Percentiles rank a stretch among this genome's conserved stretches.
These are phyloP conservation scores for Parapristionchus giblindavisi DNA, from an alignment of 2,888 invertebrate genomes.

Conservation along the genomic window DNA sequence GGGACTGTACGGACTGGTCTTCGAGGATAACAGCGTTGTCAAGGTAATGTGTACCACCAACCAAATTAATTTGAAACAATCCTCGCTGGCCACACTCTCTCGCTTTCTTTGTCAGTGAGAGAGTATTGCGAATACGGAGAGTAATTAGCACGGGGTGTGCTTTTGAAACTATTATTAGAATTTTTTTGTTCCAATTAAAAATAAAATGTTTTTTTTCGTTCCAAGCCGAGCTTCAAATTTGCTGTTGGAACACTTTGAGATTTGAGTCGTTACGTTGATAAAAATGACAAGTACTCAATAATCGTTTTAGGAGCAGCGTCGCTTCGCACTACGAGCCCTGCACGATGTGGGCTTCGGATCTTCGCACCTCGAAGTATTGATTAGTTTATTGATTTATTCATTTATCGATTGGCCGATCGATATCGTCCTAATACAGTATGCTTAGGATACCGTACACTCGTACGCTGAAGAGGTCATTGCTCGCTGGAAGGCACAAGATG, in stretches of 20 bases:
- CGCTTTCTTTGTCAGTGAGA: no score
- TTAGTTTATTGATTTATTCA: not conserved
- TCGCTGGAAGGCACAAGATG: conserved; percentile 8
- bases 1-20: conserved; percentile 3
- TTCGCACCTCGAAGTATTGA: not conserved
- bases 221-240: no score
- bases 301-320: conserved; percentile 20
- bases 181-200: not conserved
- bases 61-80: no score
- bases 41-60: no score
- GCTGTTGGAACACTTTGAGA: no score
- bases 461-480: conserved; percentile 8
- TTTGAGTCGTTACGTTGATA: no score
- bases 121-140: no score
- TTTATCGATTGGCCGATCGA: not conserved
- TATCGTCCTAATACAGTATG: not conserved
- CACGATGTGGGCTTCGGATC: conserved; percentile 30
- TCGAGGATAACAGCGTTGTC: conserved; percentile 10
- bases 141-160: no score
- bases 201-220: no score
- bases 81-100: no score
- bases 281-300: no score
- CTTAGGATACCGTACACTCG: not conserved
- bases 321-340: not conserved
- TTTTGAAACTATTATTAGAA: no score